Evolutionary conservation across 2,888 invertebrate genomes (phyloP).

Genomic region (Hirtodrosophila confusa): DNA sequence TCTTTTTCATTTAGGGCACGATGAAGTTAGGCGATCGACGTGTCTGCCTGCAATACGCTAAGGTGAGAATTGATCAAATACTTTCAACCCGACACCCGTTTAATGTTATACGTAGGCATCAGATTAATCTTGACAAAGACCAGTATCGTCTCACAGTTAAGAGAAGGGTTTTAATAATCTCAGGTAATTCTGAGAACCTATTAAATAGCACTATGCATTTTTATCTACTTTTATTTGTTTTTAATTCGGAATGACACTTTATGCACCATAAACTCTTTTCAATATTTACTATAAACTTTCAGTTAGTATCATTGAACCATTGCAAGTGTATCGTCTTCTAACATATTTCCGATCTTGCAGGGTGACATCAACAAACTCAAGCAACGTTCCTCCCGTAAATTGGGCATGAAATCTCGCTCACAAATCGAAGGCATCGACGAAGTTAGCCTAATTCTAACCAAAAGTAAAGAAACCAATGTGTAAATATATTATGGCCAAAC

Average conservation of each 20-base stretch:
- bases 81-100: too few species aligned
- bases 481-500: conserved; percentile 75
- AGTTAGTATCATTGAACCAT: conserved; percentile 83
- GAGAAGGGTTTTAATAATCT: not conserved
- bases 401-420: conserved; percentile 94
- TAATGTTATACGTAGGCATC: too few species aligned
- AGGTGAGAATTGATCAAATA: conserved; percentile 83
- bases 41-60: conserved; percentile 90
- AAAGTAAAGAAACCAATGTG: conserved; percentile 85
- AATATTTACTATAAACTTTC: too few species aligned
- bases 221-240: too few species aligned
- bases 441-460: conserved; percentile 92
- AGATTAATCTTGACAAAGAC: too few species aligned
- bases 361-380: conserved; percentile 99
- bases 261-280: too few species aligned
- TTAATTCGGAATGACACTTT: too few species aligned
- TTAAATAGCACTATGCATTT: too few species aligned
- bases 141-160: too few species aligned
- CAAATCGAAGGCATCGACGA: conserved; percentile 93
- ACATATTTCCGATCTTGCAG: conserved; percentile 84
- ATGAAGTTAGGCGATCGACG: conserved; percentile 90
- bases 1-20: conserved; percentile 89
- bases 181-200: too few species aligned
- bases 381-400: conserved; percentile 95
- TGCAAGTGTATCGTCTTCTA: not conserved